phyloP scores from a whole-genome alignment of 2,113 vertebrate genomes.

The Macaca mulatta region DNA sequence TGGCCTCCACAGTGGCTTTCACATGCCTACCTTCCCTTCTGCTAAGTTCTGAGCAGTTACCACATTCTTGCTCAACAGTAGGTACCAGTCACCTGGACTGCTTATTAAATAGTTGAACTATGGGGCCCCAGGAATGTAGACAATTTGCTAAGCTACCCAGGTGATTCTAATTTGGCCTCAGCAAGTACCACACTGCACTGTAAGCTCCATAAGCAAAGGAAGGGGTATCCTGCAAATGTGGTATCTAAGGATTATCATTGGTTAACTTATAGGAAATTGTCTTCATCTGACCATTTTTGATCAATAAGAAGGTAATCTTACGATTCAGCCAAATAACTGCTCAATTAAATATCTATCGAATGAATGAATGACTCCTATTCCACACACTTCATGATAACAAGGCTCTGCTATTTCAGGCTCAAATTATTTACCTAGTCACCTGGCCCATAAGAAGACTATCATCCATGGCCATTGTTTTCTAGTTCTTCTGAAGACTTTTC shows the following conservation, averaged over 20 bases:
- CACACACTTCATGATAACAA: background rate
- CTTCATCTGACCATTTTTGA: conserved; percentile 5
- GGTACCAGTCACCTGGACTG: background rate
- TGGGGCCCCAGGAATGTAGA: background rate
- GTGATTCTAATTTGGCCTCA: background rate
- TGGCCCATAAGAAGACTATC: background rate
- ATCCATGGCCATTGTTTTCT: background rate
- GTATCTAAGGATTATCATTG: background rate
- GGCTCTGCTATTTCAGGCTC: background rate
- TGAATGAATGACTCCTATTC: background rate
- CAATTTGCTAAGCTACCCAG: background rate
- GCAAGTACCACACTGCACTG: background rate
- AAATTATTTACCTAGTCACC: background rate
- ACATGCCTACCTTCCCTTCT: background rate
- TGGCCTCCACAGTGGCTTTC: background rate
- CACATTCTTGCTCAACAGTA: background rate
- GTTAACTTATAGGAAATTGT: background rate
- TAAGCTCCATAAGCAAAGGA: background rate
- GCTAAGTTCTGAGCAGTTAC: background rate
- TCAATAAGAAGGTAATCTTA: background rate
- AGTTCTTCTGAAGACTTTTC: background rate
- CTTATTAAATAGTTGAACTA: background rate
- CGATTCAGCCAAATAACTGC: background rate
- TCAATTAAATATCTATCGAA: background rate
- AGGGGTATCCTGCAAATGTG: background rate